These are phyloP conservation scores for Dione juno DNA, from an alignment of 2,888 invertebrate genomes.

Conservation along the genomic window DNA sequence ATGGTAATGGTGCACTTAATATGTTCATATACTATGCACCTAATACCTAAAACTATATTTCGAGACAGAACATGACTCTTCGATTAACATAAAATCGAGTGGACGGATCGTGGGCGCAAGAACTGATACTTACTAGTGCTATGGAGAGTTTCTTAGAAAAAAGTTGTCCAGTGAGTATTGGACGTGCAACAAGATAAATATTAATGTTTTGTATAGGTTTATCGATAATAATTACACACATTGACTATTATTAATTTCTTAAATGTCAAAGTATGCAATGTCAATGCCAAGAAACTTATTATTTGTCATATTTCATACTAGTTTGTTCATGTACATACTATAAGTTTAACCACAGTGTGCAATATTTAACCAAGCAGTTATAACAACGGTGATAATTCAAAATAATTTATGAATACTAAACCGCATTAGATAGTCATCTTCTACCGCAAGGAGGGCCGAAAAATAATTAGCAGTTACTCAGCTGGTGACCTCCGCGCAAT, in stretches of 20 bases:
- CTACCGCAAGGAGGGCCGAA: conserved; percentile 62
- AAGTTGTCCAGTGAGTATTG: conserved; percentile 19
- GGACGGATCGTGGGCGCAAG: conserved; percentile 74
- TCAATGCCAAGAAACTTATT: not conserved
- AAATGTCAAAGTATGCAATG: not conserved
- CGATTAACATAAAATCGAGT: conserved; percentile 82
- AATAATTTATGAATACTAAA: conserved; percentile 63
- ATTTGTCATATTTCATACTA: too few species aligned
- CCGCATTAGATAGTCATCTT: conserved; percentile 62
- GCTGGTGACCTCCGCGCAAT: conserved; percentile 57
- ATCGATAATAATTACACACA: not conserved
- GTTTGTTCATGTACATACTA: not conserved
- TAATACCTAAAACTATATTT: conserved; percentile 65
- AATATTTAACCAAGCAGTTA: conserved; percentile 20
- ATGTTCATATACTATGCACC: conserved; percentile 55
- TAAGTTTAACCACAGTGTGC: conserved; percentile 12
- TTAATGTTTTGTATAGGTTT: not conserved
- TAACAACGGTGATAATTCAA: conserved; percentile 40
- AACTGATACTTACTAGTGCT: conserved; percentile 50
- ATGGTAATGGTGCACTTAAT: conserved; percentile 69
- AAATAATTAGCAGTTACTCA: conserved; percentile 76
- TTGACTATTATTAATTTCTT: not conserved
- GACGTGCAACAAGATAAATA: conserved; percentile 10
- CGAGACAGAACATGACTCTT: conserved; percentile 76
- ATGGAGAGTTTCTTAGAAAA: conserved; percentile 35